phyloP scores from a whole-genome alignment of 2,888 invertebrate genomes.

The Synergus itoensis region DNA sequence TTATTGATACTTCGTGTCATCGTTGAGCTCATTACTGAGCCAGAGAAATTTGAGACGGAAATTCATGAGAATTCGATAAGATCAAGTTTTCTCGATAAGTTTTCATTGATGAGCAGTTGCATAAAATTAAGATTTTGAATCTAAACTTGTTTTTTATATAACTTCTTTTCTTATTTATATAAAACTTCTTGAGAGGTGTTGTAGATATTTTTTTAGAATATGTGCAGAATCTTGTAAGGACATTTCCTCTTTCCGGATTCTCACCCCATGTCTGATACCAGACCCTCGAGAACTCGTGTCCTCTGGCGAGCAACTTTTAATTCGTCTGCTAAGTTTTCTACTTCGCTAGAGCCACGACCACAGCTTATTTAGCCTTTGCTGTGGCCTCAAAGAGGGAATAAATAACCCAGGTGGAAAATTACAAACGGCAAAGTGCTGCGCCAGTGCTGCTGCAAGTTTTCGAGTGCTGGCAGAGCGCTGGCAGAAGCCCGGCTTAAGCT shows the following conservation, averaged over 20 bases:
- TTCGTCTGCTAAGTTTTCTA: slow-evolving; percentile 69
- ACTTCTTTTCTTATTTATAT: too few species aligned
- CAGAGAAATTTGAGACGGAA: slow-evolving; percentile 44
- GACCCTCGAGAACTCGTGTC: slow-evolving; percentile 46
- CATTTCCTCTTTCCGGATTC: slow-evolving; percentile 22
- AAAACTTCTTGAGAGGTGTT: background rate
- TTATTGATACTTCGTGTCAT: slow-evolving; percentile 18
- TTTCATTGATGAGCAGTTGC: too few species aligned
- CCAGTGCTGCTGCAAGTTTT: too few species aligned
- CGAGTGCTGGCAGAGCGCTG: too few species aligned
- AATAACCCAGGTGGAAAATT: too few species aligned
- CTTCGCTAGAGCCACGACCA: slow-evolving; percentile 47
- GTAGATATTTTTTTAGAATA: background rate
- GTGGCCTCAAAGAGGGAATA: slow-evolving; percentile 60
- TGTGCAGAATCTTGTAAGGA: background rate
- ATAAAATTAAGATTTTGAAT: too few species aligned
- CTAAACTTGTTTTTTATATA: too few species aligned
- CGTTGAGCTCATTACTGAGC: background rate
- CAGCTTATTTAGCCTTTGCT: slow-evolving; percentile 65
- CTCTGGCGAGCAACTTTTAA: slow-evolving; percentile 65
- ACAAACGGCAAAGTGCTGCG: too few species aligned
- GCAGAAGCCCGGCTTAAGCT: too few species aligned
- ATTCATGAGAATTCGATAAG: background rate
- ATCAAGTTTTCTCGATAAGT: too few species aligned
- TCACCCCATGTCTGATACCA: slow-evolving; percentile 38